Evolutionary conservation across 1,140 invertebrate genomes (phyloP).

Genomic region (Zaprionus africanus): DNA sequence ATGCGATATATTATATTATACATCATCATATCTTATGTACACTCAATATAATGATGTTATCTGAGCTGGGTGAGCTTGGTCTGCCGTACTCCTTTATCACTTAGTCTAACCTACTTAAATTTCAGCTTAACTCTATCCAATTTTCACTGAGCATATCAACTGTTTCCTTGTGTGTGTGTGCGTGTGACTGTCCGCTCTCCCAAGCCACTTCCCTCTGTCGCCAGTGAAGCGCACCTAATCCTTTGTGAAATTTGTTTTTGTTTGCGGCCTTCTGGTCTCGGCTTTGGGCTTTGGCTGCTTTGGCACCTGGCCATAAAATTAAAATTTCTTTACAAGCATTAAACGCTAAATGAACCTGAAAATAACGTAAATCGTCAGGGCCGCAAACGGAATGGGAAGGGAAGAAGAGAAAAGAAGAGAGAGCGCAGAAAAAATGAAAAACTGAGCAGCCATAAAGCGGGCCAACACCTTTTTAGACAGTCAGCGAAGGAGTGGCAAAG

Average conservation of each 20-base stretch:
- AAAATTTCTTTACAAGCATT: conserved; percentile 84
- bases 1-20: no score
- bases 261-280: conserved; percentile 50
- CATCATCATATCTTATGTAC: no score
- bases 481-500: neutral
- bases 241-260: conserved; percentile 76
- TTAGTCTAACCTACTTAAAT: conserved; percentile 5
- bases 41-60: no score
- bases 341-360: conserved; percentile 84
- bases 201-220: neutral
- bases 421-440: conserved; percentile 29
- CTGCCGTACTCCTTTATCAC: neutral
- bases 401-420: no score
- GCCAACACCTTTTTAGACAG: conserved; percentile 56
- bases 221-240: conserved; percentile 69
- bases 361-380: conserved; percentile 79
- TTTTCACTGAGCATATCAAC: conserved; percentile 1
- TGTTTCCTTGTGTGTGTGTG: conserved; percentile 17
- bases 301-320: conserved; percentile 79
- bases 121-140: neutral
- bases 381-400: conserved; percentile 12
- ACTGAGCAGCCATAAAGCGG: conserved; percentile 60
- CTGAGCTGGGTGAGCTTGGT: no score
- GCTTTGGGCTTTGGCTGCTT: conserved; percentile 38
- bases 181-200: no score